phyloP scores from a whole-genome alignment of 2,113 vertebrate genomes.

The Spilogale gracilis region DNA sequence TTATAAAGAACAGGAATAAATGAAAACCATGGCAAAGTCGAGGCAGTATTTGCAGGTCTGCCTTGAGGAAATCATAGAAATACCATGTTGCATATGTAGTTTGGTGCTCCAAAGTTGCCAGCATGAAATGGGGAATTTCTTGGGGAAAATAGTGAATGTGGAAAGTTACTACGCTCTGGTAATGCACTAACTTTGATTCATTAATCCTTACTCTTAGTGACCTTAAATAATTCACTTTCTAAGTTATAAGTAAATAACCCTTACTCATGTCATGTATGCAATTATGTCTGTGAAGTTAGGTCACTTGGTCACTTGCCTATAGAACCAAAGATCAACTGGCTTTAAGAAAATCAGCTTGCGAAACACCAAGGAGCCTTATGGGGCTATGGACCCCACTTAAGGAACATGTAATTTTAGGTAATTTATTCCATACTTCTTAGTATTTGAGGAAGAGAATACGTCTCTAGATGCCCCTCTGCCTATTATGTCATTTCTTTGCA shows the following conservation, averaged over 20 bases:
- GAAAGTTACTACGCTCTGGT: background rate
- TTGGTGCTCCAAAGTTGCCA: background rate
- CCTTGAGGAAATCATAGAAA: background rate
- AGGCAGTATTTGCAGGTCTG: background rate
- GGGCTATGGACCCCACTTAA: background rate
- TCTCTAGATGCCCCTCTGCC: no score
- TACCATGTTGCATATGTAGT: background rate
- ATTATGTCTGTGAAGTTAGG: background rate
- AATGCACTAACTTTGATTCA: background rate
- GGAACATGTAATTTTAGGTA: background rate
- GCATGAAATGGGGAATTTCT: background rate
- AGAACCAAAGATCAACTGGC: background rate
- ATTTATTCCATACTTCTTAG: background rate
- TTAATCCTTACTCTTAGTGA: background rate
- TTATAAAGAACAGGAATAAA: background rate
- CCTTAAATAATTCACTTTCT: background rate
- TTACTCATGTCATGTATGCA: background rate
- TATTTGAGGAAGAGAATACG: background rate
- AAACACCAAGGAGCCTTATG: background rate
- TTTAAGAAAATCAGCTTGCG: background rate
- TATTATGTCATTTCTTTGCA: background rate
- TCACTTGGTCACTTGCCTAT: background rate
- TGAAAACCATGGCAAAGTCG: background rate
- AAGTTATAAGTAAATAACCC: background rate
- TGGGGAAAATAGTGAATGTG: background rate